Evolutionary conservation across 2,113 vertebrate species (phyloP).

Genomic region (Puntigrus tetrazona): DNA sequence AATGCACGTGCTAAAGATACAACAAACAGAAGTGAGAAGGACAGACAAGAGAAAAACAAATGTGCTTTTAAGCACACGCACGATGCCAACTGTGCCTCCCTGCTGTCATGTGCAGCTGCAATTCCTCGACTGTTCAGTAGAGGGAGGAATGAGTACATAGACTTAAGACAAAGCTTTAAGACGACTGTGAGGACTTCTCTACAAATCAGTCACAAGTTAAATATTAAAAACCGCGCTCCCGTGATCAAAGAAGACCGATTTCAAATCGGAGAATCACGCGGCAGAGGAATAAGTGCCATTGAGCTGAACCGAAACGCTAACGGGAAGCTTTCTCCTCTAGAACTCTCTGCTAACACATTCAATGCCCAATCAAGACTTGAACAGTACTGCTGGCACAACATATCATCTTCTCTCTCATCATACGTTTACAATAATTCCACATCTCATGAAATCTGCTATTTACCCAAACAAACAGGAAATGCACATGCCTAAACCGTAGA

Average conservation of each 20-base stretch:
- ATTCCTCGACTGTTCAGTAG: conserved; percentile 57
- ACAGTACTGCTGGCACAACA: not conserved
- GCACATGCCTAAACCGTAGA: conserved; percentile 15
- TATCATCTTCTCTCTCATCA: not conserved
- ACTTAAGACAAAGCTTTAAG: not conserved
- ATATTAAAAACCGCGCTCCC: not conserved
- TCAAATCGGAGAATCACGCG: not conserved
- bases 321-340: not conserved
- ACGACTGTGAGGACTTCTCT: not conserved
- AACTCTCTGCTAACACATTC: not conserved
- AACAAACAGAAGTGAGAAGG: not conserved
- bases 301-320: not conserved
- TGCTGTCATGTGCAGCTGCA: conserved; percentile 4
- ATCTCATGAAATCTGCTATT: conserved; percentile 19
- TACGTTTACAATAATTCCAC: not conserved
- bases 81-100: not conserved
- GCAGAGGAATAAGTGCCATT: not conserved
- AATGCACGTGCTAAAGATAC: not conserved
- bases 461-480: conserved; percentile 29
- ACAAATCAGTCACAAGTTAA: not conserved
- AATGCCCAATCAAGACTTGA: not conserved
- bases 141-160: conserved; percentile 57
- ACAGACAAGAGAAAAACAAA: not conserved
- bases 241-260: not conserved
- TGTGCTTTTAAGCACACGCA: not conserved